Evolutionary conservation across 1,140 invertebrate species (phyloP).

Genomic region (Hypothenemus hampei): DNA sequence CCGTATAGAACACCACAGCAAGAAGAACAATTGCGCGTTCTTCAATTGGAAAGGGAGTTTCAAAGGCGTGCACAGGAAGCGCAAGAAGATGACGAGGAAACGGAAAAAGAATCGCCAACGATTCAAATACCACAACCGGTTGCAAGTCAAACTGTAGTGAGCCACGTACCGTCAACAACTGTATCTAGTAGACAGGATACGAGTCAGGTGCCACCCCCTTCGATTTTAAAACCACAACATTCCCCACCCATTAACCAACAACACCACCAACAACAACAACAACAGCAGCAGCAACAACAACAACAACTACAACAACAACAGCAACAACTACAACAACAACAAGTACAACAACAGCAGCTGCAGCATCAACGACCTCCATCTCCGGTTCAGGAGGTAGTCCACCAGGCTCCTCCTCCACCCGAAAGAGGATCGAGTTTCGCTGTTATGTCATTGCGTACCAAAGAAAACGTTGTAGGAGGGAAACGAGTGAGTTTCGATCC

Average conservation of each 20-base stretch:
- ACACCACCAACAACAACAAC: slow-evolving; percentile 7
- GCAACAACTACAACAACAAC: background rate
- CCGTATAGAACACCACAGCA: slow-evolving; percentile 69
- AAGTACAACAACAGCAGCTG: background rate
- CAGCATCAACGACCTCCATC: slow-evolving; percentile 33
- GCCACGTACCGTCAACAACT: slow-evolving; percentile 27
- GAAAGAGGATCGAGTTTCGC: slow-evolving; percentile 71
- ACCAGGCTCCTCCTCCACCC: slow-evolving; percentile 25
- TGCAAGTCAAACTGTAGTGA: slow-evolving; percentile 23
- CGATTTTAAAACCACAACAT: slow-evolving; percentile 39
- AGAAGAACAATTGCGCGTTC: slow-evolving; percentile 78
- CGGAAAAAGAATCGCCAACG: slow-evolving; percentile 43
- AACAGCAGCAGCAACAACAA: background rate
- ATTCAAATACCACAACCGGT: slow-evolving; percentile 31
- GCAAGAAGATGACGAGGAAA: slow-evolving; percentile 72
- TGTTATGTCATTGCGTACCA: slow-evolving; percentile 64
- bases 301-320: background rate
- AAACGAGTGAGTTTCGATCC: slow-evolving; percentile 46
- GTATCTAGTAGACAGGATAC: slow-evolving; percentile 30
- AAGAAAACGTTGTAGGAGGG: slow-evolving; percentile 47
- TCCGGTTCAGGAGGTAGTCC: slow-evolving; percentile 33
- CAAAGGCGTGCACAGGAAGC: slow-evolving; percentile 77
- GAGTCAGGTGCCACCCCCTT: slow-evolving; percentile 37
- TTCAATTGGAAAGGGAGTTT: slow-evolving; percentile 83
- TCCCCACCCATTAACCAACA: slow-evolving; percentile 3